Conservation (phyloP, 2,113 vertebrate species). For the Gymnocephalus cernua region DNA sequence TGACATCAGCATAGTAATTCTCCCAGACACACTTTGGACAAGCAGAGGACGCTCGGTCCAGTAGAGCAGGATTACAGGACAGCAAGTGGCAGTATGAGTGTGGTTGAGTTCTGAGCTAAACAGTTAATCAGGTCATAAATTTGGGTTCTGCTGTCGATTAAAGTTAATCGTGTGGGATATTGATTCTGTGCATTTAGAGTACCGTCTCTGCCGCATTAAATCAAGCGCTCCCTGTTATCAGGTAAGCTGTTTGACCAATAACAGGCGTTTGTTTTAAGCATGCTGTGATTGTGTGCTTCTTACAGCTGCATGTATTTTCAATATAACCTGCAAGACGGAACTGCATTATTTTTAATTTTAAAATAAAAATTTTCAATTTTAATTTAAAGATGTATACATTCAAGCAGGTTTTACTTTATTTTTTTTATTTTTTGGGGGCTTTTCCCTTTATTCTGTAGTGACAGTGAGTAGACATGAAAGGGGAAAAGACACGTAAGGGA, state of each 20-base stretch:
- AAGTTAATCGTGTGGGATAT: conserved; percentile 14
- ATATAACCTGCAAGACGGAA: not conserved
- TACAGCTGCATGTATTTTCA: conserved; percentile 28
- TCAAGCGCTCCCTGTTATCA: not conserved
- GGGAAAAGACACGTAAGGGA: no score
- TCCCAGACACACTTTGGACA: conserved; percentile 37
- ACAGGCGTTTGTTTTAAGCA: conserved; percentile 15
- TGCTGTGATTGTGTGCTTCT: not conserved
- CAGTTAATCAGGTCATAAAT: conserved; percentile 16
- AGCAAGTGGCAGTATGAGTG: not conserved
- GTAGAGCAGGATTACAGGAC: conserved; percentile 33
- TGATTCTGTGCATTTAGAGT: conserved; percentile 25
- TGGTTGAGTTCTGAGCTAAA: conserved; percentile 4
- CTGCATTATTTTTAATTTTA: not conserved
- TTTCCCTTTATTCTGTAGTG: no score
- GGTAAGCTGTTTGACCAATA: conserved; percentile 37
- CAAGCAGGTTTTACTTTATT: not conserved
- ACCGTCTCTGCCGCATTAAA: not conserved
- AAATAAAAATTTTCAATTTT: no score
- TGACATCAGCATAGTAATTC: conserved; percentile 63
- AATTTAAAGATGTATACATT: not conserved
- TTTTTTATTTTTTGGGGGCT: no score
- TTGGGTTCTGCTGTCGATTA: not conserved
- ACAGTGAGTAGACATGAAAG: no score
- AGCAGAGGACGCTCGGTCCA: conserved; percentile 43